Base-by-base conservation (phyloP, 2,113 vertebrate genomes). In the Aegithalos caudatus region DNA sequence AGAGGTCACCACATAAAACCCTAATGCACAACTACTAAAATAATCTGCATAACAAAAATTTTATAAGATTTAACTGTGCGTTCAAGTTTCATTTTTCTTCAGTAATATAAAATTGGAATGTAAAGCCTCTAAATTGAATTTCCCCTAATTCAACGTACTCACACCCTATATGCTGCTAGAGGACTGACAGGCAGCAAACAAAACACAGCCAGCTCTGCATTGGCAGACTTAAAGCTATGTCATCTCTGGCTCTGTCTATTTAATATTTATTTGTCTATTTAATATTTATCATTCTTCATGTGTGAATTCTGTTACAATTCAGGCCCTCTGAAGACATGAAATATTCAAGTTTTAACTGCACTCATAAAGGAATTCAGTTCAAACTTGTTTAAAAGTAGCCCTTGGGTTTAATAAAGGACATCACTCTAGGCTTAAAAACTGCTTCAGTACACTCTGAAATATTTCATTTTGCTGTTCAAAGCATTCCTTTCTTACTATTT, bases 61-160 rank as follows among this genome's bases (percentile, higher is more conserved):
- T 35, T 5, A 0, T 35, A 80, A 64, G 27, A 53, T 25, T 53
- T 25, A 62, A 76, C 35, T 1, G 0, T 20, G 14, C 14, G 12
- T 33, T 81, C n/a, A 47, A 56, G 9, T 11, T 64, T 28, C 19
- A 18, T 62, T 90, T 76, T 71, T 60, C 18, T 58, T 76, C 78
- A 79, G 2, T 48, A 77, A 78, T 1, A 79, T 10, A 74, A 50
- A 84, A 70, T 3, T 33, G 24, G 8, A 61, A 53, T 17, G 31
- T n/a, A 87, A 70, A 74, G 27, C 38, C 35, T 51, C 25, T 50
- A 47, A 57, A 78, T 1, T n/a, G 8, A 73, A 35, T 44, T 70
- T 60, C 6, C 17, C 18, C 9, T 27, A 57, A 48, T 45, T 40
- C 45, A 78, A 8, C 12, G 62, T 8, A 65, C 14, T 35, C 33